Conservation (phyloP, 2,797 vertebrate genomes). For the Lates japonicus region DNA sequence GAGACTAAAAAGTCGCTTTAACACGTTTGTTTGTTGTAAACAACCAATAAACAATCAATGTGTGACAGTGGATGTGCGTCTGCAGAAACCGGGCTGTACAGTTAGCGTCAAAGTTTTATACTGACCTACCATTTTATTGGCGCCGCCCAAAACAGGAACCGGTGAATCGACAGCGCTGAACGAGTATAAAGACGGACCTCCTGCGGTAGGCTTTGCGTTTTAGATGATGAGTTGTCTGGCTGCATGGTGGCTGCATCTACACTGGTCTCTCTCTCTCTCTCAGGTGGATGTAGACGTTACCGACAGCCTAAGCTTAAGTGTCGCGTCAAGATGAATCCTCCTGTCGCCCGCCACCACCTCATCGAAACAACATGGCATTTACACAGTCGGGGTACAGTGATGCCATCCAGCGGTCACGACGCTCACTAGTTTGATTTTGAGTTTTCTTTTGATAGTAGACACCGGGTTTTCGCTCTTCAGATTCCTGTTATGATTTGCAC, state of each 20-base stretch:
- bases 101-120: slow-evolving; percentile 34
- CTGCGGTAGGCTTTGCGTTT: too few species aligned
- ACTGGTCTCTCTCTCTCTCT: neutral
- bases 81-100: neutral
- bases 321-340: slow-evolving; percentile 37
- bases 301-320: slow-evolving; percentile 23
- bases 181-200: fast-evolving
- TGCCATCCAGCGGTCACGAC: too few species aligned
- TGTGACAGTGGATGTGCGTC: neutral
- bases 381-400: too few species aligned
- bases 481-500: too few species aligned
- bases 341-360: too few species aligned
- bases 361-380: too few species aligned
- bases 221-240: too few species aligned
- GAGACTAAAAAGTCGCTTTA: neutral
- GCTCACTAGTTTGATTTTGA: too few species aligned
- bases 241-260: too few species aligned
- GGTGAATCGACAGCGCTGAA: neutral
- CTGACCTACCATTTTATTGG: neutral
- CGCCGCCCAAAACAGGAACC: neutral
- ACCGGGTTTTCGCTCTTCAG: too few species aligned
- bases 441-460: too few species aligned
- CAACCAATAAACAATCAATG: neutral
- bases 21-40: neutral
- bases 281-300: neutral